Evolutionary conservation across 2,888 invertebrate genomes (phyloP).

Genomic region (Patella depressa): DNA sequence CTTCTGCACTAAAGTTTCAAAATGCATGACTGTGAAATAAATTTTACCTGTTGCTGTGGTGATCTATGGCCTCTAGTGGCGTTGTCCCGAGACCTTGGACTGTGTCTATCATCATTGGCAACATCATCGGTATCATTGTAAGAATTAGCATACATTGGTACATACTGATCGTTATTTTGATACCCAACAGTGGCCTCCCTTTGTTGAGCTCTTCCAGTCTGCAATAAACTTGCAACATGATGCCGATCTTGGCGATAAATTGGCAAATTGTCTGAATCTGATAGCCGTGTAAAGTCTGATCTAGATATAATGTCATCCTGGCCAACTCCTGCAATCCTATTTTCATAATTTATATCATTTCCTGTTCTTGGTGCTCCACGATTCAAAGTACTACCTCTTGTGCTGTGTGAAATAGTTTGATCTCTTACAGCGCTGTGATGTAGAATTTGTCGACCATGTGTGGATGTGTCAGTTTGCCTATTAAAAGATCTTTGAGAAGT

Average conservation of each 20-base stretch:
- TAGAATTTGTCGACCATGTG: not conserved
- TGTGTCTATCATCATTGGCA: not conserved
- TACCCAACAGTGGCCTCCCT: constrained; percentile 1
- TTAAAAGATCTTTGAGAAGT: not conserved
- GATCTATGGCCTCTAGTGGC: not conserved
- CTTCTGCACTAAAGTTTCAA: too few relatives aligned
- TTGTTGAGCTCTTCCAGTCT: not conserved
- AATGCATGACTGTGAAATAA: too few relatives aligned
- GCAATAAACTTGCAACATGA: not conserved
- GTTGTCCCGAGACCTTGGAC: not conserved
- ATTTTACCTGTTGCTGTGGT: too few relatives aligned
- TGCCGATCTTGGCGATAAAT: not conserved
- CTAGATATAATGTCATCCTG: not conserved
- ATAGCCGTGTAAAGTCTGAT: not conserved
- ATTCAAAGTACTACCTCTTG: too few relatives aligned
- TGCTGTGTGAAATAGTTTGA: too few relatives aligned
- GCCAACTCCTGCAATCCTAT: not conserved
- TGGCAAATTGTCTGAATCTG: not conserved
- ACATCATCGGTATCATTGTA: not conserved
- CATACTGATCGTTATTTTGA: not conserved
- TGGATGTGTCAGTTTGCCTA: not conserved
- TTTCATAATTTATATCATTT: not conserved
- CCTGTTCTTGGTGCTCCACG: too few relatives aligned
- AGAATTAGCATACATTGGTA: not conserved
- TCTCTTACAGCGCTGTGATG: not conserved